phyloP scores from a whole-genome alignment of 2,113 vertebrate species.

The Misgurnus anguillicaudatus region DNA sequence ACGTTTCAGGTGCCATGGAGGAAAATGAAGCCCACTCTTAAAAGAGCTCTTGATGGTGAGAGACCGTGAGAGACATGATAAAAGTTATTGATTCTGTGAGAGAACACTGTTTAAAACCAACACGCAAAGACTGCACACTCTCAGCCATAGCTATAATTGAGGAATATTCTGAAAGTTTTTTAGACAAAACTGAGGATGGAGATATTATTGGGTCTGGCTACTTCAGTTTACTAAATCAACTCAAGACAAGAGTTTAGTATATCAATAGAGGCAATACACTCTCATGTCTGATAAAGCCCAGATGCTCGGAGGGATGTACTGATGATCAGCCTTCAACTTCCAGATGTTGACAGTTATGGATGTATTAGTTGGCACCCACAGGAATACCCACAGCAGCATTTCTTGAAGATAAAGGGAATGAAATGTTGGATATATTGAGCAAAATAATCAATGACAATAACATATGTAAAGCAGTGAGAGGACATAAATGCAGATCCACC shows the following conservation, averaged over 20 bases:
- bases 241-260: not conserved
- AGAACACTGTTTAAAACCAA: not conserved
- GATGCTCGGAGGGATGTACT: not conserved
- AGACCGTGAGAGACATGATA: not conserved
- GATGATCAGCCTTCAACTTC: not conserved
- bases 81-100: not conserved
- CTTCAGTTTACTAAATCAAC: not conserved
- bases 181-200: not conserved
- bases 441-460: too few relatives aligned
- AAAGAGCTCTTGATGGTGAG: not conserved
- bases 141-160: not conserved
- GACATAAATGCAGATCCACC: too few relatives aligned
- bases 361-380: not conserved
- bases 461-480: too few relatives aligned
- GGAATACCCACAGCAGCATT: not conserved
- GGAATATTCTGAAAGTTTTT: not conserved
- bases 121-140: not conserved
- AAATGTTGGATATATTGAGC: too few relatives aligned
- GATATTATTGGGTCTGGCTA: not conserved
- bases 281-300: not conserved
- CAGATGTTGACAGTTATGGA: not conserved
- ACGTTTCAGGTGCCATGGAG: not conserved
- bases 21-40: slow-evolving; percentile 3
- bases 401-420: too few relatives aligned
- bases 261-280: not conserved